These are phyloP conservation scores for Aphidius gifuensis DNA, from an alignment of 1,140 invertebrate genomes.

Conservation along the genomic window DNA sequence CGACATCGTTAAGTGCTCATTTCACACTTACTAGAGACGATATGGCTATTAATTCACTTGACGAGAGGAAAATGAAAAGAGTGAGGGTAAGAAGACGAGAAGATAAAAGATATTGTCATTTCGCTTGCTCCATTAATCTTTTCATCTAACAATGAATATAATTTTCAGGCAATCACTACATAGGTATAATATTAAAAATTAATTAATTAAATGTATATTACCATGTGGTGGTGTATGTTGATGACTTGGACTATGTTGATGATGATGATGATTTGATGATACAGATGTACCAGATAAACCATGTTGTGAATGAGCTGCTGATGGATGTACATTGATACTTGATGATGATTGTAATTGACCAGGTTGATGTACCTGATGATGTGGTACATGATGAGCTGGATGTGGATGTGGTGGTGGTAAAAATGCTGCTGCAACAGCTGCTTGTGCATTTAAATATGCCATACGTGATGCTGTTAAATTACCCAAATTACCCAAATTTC, in stretches of 20 bases:
- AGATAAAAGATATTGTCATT: conserved; percentile 10
- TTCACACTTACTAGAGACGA: conserved; percentile 45
- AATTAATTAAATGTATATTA: conserved; percentile 29
- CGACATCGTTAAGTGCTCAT: conserved; percentile 49
- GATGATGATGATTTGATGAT: conserved; percentile 49
- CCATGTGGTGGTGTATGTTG: conserved; percentile 51
- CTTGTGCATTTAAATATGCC: conserved; percentile 84
- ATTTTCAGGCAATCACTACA: conserved; percentile 9
- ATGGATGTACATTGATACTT: conserved; percentile 49
- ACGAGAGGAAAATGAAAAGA: conserved; percentile 3
- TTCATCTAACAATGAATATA: conserved; percentile 15
- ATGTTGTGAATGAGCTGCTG: conserved; percentile 50
- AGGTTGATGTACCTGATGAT: conserved; percentile 53
- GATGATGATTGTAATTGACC: conserved; percentile 48
- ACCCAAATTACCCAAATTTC: conserved; percentile 45
- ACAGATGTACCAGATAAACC: conserved; percentile 47
- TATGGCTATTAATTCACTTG: conserved; percentile 53
- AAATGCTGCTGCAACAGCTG: conserved; percentile 82
- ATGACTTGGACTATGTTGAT: conserved; percentile 39
- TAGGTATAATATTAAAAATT: background rate
- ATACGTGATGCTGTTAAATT: conserved; percentile 68
- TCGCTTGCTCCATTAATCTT: conserved; percentile 17
- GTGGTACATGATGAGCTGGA: conserved; percentile 50
- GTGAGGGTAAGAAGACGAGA: background rate
- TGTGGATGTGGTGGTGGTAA: conserved; percentile 65